These are phyloP conservation scores for Molossus alvarezi DNA, from an alignment of 2,797 vertebrate species.

Conservation along the genomic window DNA sequence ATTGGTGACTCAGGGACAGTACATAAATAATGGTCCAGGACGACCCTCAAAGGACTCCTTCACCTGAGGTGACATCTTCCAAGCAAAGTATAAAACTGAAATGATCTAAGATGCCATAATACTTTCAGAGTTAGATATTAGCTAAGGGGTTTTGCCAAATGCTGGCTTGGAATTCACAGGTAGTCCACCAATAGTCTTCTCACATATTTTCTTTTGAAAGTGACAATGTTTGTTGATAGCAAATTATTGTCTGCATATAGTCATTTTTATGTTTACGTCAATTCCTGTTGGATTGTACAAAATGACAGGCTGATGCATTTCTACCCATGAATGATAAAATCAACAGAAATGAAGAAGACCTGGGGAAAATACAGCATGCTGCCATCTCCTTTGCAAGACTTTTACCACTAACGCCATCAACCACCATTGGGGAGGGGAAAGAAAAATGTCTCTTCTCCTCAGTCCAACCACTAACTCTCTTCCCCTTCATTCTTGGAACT, in stretches of 20 bases:
- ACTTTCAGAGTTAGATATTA: not conserved
- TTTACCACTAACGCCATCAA: not conserved
- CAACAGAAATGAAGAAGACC: conserved; percentile 17
- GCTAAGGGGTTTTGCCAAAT: not conserved
- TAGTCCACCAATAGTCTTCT: not conserved
- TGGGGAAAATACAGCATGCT: not conserved
- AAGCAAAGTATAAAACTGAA: conserved; percentile 53
- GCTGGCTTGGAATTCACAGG: not conserved
- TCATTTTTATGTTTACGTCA: not conserved
- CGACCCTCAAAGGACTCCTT: conserved; percentile 11
- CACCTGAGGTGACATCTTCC: not conserved
- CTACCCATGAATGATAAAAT: not conserved
- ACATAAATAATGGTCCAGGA: not conserved
- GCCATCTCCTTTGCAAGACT: not conserved
- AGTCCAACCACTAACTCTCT: not conserved
- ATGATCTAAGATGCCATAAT: conserved; percentile 6
- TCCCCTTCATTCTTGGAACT: not conserved
- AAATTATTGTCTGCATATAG: not conserved
- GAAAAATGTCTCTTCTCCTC: not conserved
- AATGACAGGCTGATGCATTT: not conserved
- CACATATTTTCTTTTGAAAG: conserved; percentile 14
- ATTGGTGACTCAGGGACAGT: not conserved
- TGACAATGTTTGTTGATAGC: not conserved
- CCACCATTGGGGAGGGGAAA: not conserved
- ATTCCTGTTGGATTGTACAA: not conserved